Evolutionary conservation across 2,888 invertebrate species (phyloP).

Genomic region (Deilephila porcellus): DNA sequence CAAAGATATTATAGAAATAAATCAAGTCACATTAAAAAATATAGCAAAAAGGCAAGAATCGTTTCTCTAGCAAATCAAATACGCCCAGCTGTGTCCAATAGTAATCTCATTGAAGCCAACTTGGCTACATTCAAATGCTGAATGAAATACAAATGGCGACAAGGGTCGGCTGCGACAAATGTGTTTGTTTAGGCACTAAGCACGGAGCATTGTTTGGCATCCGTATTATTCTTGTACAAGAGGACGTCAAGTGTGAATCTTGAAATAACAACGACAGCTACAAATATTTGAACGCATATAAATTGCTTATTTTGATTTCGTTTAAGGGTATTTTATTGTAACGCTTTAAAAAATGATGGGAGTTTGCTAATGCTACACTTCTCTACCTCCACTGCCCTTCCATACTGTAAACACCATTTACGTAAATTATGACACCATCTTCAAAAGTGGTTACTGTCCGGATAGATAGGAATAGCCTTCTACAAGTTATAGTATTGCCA

Average conservation of each 20-base stretch:
- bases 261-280: neutral
- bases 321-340: neutral
- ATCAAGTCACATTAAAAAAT: neutral
- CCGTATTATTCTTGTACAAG: conserved; percentile 27
- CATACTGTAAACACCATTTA: no score
- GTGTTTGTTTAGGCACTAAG: conserved; percentile 47
- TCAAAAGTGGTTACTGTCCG: no score
- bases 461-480: no score
- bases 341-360: no score
- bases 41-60: neutral
- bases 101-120: conserved; percentile 33
- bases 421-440: no score
- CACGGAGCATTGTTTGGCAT: conserved; percentile 44
- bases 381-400: no score
- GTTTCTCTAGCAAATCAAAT: neutral
- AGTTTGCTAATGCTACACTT: no score
- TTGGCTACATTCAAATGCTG: conserved; percentile 38
- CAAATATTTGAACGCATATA: conserved; percentile 2
- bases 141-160: conserved; percentile 36
- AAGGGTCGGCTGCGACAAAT: conserved; percentile 41
- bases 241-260: neutral
- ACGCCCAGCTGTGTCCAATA: neutral
- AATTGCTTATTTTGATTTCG: neutral
- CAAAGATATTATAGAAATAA: neutral
- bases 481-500: no score